A percentile compares a stretch with the other conserved stretches of the same genome.
These are phyloP conservation scores for Andrena dorsata DNA, from an alignment of 2,888 invertebrate species.

Conservation along the genomic window DNA sequence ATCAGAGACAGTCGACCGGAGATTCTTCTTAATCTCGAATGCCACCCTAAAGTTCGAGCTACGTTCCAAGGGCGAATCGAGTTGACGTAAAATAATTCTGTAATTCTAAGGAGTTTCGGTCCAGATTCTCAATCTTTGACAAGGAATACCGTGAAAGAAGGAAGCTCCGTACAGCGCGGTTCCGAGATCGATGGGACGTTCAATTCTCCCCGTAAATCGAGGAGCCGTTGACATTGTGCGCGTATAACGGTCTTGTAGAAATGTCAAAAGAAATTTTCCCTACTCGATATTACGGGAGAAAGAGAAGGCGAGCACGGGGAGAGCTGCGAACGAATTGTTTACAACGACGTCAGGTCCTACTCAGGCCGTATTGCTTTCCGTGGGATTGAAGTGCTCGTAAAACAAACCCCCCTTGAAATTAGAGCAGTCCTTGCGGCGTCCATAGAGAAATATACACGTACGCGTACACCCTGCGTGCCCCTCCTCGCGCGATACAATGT, in stretches of 20 bases:
- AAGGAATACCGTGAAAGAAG: no score
- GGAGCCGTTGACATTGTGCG: constrained; percentile 23
- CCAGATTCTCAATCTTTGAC: no score
- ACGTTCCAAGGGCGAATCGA: no score
- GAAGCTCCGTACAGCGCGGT: no score
- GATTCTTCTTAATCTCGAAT: neutral
- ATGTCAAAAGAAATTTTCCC: constrained; percentile 56
- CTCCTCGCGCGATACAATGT: constrained; percentile 73
- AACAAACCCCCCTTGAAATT: constrained; percentile 80
- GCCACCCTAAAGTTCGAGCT: no score
- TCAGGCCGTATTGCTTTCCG: constrained; percentile 76
- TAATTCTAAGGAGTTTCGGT: no score
- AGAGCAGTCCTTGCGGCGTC: constrained; percentile 77
- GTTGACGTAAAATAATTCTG: no score
- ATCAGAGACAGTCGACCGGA: neutral
- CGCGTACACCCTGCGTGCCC: constrained; percentile 48
- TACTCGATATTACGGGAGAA: constrained; percentile 46
- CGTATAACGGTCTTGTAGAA: constrained; percentile 49
- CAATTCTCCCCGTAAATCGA: constrained; percentile 22
- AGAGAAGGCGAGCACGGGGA: constrained; percentile 6
- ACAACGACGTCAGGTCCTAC: constrained; percentile 76
- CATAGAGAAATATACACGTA: constrained; percentile 51
- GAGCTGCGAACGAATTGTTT: constrained; percentile 63
- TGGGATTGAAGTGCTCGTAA: constrained; percentile 80
- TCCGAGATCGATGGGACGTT: constrained; percentile 22